Percentiles rank a stretch among this genome's conserved stretches.
These are phyloP conservation scores for Adelognathus sp. DNA, from an alignment of 2,888 invertebrate species.

Conservation along the genomic window DNA sequence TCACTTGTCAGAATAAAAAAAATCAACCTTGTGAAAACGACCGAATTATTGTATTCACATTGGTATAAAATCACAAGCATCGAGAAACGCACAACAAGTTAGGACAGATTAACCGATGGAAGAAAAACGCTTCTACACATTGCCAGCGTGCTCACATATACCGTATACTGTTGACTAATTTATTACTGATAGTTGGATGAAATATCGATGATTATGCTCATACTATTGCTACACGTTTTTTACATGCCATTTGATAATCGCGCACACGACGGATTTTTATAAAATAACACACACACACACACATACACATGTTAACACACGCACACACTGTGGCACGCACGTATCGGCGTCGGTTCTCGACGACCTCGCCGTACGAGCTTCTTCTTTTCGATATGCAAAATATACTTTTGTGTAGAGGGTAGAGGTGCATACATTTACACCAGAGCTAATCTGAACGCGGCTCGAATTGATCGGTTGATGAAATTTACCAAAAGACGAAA, in stretches of 20 bases:
- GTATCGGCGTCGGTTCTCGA: conserved; percentile 42
- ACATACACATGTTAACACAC: conserved; percentile 16
- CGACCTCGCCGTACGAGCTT: conserved; percentile 46
- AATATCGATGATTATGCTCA: not conserved
- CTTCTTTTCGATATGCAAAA: conserved; percentile 31
- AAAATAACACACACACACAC: conserved; percentile 5
- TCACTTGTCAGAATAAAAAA: conserved; percentile 57
- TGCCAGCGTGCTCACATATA: conserved; percentile 21
- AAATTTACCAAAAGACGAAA: not conserved
- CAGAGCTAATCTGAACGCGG: conserved; percentile 35
- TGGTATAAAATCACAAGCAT: not conserved
- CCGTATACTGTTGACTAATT: not conserved
- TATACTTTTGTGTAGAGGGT: conserved; percentile 34
- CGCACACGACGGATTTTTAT: conserved; percentile 19
- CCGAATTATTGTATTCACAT: conserved; percentile 17
- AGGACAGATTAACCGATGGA: conserved; percentile 9
- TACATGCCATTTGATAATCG: conserved; percentile 30
- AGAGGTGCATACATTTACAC: conserved; percentile 26
- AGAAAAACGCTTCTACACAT: conserved; percentile 23
- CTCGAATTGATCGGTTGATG: not conserved
- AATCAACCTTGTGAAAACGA: conserved; percentile 52
- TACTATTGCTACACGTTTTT: conserved; percentile 13
- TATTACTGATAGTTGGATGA: conserved; percentile 25
- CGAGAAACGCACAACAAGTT: conserved; percentile 11
- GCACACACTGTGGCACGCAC: conserved; percentile 37